Evolutionary conservation across 2,888 invertebrate species (phyloP).

Genomic region (Eremobia ochroleuca): DNA sequence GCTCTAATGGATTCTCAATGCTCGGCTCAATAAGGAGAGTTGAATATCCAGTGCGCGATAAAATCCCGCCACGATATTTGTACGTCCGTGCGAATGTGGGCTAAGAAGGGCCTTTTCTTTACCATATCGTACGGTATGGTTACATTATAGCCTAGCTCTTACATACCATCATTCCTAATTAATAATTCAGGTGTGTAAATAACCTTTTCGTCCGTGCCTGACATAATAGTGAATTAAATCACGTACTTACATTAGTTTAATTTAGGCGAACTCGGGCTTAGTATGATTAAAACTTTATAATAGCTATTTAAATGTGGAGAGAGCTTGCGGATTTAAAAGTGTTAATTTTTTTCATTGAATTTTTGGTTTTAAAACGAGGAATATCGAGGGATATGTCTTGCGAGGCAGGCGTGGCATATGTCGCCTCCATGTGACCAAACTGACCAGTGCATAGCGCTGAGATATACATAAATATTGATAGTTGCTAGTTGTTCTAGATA

Average conservation of each 20-base stretch:
- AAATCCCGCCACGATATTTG: too few species aligned
- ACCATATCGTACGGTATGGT: neutral
- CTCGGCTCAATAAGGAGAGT: neutral
- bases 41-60: neutral
- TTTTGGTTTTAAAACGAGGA: too few species aligned
- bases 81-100: neutral
- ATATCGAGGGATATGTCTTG: too few species aligned
- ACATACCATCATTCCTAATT: constrained; percentile 18
- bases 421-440: too few species aligned
- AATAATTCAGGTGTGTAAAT: constrained; percentile 20
- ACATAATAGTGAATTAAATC: constrained; percentile 38
- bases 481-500: too few species aligned
- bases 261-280: constrained; percentile 17
- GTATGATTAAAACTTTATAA: constrained; percentile 37
- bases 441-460: too few species aligned
- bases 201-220: constrained; percentile 13
- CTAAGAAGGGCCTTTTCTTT: neutral
- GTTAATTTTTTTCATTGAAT: constrained; percentile 6
- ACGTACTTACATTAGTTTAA: constrained; percentile 31
- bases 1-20: neutral
- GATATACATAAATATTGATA: too few species aligned
- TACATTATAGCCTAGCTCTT: neutral
- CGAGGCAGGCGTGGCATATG: too few species aligned
- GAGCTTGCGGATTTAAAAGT: neutral
- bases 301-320: constrained; percentile 16